Base-by-base conservation (phyloP, 2,797 vertebrate genomes). In the Acrocephalus scirpaceus region DNA sequence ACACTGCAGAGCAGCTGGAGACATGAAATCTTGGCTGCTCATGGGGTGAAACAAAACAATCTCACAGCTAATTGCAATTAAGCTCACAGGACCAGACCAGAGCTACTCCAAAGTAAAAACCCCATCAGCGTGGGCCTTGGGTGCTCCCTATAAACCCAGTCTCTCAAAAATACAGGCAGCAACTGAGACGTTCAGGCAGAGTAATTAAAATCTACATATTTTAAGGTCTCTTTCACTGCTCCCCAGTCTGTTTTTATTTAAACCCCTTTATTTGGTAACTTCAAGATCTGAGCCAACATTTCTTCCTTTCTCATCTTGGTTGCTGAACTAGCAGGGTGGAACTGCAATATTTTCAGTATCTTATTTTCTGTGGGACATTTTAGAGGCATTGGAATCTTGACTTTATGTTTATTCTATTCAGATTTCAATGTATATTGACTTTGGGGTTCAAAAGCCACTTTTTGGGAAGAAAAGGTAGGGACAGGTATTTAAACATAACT, bases 111-210 rank as follows among this genome's bases (percentile, higher is more conserved):
- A 72, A 69, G 44, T 9, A 66, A 75, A 88, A 54, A 27, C 4
- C 2, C 2, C 13, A 54, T n/a, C n/a, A 72, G 16, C 0, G 0
- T 23, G 32, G 50, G 15, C 0, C 0, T 2, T 32, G 32, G 11
- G 22, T 26, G 11, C 29, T 90, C 53, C 30, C 26, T 45, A 7
- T 13, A 74, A 74, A 81, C 8, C 2, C 20, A 66, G 26, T 27
- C 20, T 22, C 50, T 62, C 70, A 82, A 47, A 78, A 92, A 65
- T 22, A 27, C 38, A 71, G 38, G 42, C 11, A 54, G 54, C 18
- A 78, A 13, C 38, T 12, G 44, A 78, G 44, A 21, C 3, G n/a
- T 88, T 67, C 17, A 50, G 50, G 48, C 8, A 60, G 3, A 13
- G 7, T 30, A 87, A 26, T 90, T 78, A 30, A 86, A 75, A 85